phyloP scores from a whole-genome alignment of 2,113 vertebrate species.

The Mobula hypostoma region DNA sequence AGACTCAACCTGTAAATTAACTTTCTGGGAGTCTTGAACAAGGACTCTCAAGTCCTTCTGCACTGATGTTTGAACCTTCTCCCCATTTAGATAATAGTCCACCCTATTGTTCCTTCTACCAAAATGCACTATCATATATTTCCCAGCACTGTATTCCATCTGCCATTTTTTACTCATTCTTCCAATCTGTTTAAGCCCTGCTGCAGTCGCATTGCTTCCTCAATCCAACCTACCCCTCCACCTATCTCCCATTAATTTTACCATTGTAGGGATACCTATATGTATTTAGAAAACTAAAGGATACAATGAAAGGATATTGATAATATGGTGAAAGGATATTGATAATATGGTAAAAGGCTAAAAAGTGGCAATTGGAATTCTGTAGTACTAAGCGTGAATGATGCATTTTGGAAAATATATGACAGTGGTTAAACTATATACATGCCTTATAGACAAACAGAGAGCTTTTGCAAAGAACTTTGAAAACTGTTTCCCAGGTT shows the following conservation, averaged over 20 bases:
- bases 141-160: no score
- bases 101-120: no score
- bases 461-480: neutral
- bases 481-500: neutral
- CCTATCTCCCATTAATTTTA: neutral
- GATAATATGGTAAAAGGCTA: neutral
- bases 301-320: neutral
- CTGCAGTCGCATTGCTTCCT: no score
- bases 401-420: neutral
- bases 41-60: no score
- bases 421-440: neutral
- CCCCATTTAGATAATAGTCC: no score
- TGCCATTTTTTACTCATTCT: no score
- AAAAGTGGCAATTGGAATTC: neutral
- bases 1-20: no score
- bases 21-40: no score
- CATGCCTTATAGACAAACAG: neutral
- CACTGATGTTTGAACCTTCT: no score
- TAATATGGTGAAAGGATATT: neutral
- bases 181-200: no score
- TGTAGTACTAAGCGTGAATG: neutral
- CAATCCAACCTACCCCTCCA: no score
- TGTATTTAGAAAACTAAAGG: neutral
- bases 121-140: no score
- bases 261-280: neutral